Conservation (phyloP, 1,140 invertebrate species). For the Tribolium castaneum region DNA sequence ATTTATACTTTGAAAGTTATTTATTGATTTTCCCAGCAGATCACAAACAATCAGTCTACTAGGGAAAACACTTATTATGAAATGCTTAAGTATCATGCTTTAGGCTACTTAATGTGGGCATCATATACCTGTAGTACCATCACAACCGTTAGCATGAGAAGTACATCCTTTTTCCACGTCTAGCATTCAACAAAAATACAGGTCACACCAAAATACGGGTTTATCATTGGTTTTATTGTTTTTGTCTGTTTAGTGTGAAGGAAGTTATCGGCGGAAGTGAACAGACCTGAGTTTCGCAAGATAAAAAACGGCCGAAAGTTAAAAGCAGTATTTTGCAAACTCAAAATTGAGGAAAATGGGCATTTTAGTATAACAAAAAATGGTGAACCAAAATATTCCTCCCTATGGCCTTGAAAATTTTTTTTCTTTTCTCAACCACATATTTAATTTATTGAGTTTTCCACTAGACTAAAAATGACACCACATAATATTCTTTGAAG, state of each 20-base stretch:
- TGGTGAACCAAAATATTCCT: no score
- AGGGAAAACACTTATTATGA: constrained; percentile 42
- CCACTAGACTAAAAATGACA: no score
- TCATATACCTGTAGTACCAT: constrained; percentile 83
- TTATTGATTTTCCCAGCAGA: constrained; percentile 67
- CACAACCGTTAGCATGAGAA: constrained; percentile 87
- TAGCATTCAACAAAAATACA: constrained; percentile 62
- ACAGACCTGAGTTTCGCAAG: no score
- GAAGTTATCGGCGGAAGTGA: neutral
- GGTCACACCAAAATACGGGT: constrained; percentile 55
- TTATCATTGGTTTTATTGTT: constrained; percentile 21
- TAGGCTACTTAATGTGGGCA: constrained; percentile 31
- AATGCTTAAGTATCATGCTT: constrained; percentile 27
- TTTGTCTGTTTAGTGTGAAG: constrained; percentile 21
- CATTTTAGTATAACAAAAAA: no score
- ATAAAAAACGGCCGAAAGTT: no score
- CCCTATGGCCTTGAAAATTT: no score
- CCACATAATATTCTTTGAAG: no score
- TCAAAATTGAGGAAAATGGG: no score
- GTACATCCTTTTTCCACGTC: constrained; percentile 82
- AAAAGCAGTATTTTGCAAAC: no score
- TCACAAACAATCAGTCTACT: constrained; percentile 63
- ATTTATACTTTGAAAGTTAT: neutral
- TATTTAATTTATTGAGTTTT: no score
- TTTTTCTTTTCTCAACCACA: no score